These are phyloP conservation scores for Hesperophylax magnus DNA, from an alignment of 1,140 invertebrate genomes.

Conservation along the genomic window DNA sequence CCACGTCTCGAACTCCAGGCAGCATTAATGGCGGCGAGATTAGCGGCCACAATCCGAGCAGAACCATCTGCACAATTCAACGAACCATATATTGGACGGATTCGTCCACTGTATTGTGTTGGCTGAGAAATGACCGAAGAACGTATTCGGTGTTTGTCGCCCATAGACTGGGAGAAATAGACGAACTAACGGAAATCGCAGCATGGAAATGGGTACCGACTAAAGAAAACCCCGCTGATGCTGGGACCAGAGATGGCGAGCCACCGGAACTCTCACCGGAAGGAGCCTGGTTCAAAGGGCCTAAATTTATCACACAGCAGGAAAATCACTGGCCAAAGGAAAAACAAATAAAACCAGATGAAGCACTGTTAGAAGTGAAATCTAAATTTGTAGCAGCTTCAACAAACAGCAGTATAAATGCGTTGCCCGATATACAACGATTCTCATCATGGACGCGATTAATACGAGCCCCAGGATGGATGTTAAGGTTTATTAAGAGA, in stretches of 20 bases:
- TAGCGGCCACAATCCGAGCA: too few species aligned
- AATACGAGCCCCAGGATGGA: neutral
- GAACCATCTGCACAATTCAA: too few species aligned
- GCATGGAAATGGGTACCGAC: conserved; percentile 59
- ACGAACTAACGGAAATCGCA: conserved; percentile 49
- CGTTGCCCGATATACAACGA: conserved; percentile 48
- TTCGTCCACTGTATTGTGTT: conserved; percentile 59
- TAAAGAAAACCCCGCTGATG: conserved; percentile 56
- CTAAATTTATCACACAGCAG: too few species aligned
- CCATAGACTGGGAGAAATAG: conserved; percentile 62
- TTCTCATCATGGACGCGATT: conserved; percentile 13
- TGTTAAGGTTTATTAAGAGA: neutral
- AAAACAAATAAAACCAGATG: too few species aligned
- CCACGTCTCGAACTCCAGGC: conserved; percentile 57
- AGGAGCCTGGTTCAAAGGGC: too few species aligned
- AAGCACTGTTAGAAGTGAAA: too few species aligned
- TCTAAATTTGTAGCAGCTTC: too few species aligned
- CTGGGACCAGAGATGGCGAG: too few species aligned
- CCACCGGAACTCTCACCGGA: too few species aligned
- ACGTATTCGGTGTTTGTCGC: conserved; percentile 62
- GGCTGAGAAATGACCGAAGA: conserved; percentile 58
- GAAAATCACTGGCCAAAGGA: too few species aligned
- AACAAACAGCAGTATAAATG: too few species aligned
- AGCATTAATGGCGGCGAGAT: too few species aligned
- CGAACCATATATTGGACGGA: conserved; percentile 60